Percentiles rank a stretch among this genome's conserved stretches.
phyloP scores from a whole-genome alignment of 2,888 invertebrate genomes.

The Amphiduros pacificus region DNA sequence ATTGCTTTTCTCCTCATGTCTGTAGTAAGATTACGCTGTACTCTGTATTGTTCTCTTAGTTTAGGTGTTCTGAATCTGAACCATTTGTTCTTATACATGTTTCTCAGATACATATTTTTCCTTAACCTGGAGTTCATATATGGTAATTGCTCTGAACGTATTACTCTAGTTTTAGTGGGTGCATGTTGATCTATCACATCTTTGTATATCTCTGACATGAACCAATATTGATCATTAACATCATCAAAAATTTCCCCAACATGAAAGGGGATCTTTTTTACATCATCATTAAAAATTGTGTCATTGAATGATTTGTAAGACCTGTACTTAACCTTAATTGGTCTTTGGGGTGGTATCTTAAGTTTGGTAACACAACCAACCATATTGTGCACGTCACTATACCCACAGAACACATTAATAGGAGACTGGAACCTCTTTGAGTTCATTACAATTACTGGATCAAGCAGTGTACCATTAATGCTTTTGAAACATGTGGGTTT shows the following conservation, averaged over 20 bases:
- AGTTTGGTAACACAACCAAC: background rate
- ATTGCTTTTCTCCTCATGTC: background rate
- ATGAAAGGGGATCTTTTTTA: background rate
- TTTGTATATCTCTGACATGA: background rate
- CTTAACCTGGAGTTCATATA: conserved; percentile 1
- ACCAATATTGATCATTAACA: background rate
- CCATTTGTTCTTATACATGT: background rate
- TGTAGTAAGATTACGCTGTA: background rate
- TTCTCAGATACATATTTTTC: background rate
- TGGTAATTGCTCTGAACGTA: background rate
- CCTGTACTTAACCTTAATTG: background rate
- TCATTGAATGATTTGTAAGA: background rate
- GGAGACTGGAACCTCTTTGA: background rate
- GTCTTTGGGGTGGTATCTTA: background rate
- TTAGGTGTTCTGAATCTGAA: background rate
- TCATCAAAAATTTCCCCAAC: background rate
- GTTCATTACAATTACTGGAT: background rate
- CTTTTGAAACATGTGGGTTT: background rate
- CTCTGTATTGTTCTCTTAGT: background rate
- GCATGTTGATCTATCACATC: background rate
- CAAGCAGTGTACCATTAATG: background rate
- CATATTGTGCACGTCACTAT: background rate
- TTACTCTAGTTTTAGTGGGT: background rate
- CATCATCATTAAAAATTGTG: background rate
- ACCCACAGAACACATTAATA: background rate